A percentile compares a stretch with the other conserved stretches of the same genome.
phyloP scores from a whole-genome alignment of 2,113 vertebrate genomes.

The Clarias batrachus region DNA sequence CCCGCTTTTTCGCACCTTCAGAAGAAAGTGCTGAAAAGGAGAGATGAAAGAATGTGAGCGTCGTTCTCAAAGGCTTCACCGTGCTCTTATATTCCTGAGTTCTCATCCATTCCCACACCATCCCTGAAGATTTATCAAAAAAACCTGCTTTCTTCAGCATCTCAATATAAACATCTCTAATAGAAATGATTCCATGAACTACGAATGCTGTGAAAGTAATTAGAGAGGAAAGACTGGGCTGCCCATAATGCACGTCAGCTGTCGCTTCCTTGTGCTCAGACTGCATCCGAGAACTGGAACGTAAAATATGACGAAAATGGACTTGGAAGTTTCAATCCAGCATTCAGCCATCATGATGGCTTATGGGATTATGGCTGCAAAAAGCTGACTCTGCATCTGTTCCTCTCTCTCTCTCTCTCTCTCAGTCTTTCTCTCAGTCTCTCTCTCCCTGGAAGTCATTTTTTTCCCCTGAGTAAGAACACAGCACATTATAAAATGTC shows the following conservation, averaged over 20 bases:
- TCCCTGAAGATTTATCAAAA: background rate
- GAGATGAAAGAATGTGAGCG: background rate
- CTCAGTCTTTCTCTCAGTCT: background rate
- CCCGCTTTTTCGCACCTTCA: conserved; percentile 70
- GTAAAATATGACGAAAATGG: background rate
- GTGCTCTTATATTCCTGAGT: background rate
- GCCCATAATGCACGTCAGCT: background rate
- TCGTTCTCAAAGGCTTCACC: background rate
- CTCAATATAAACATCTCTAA: background rate
- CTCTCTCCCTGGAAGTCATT: background rate
- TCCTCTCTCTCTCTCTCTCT: conserved; percentile 15
- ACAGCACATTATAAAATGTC: conserved; percentile 56
- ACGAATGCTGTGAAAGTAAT: too few relatives aligned
- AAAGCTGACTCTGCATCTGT: conserved; percentile 23
- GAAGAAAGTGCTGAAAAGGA: conserved; percentile 59
- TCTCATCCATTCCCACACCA: background rate
- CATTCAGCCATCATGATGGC: background rate
- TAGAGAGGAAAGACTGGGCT: too few relatives aligned
- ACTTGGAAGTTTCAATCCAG: background rate
- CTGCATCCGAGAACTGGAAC: background rate
- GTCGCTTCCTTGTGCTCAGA: background rate
- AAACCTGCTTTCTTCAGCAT: background rate
- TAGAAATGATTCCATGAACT: background rate
- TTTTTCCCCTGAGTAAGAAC: conserved; percentile 27
- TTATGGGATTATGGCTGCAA: background rate